These are phyloP conservation scores for Spongilla lacustris DNA, from an alignment of 37 sponge, comb jelly and placozoan species.

Conservation along the genomic window DNA sequence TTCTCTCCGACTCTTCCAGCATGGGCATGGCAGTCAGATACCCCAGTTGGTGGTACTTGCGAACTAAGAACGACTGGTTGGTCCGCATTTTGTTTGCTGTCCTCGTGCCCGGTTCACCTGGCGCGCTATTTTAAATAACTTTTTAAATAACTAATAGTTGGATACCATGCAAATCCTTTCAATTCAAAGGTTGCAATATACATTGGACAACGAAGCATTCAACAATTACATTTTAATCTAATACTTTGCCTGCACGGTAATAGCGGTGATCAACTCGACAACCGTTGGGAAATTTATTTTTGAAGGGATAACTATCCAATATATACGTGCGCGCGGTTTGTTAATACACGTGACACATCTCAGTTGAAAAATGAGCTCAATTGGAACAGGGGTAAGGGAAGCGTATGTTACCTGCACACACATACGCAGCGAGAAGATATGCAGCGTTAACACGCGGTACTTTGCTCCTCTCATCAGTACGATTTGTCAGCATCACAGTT, in stretches of 20 bases:
- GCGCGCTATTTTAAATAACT: not conserved
- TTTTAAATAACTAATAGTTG: not conserved
- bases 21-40: slow-evolving; percentile 12
- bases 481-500: slow-evolving; percentile 94
- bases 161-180: no score
- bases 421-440: not conserved
- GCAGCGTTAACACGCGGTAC: not conserved
- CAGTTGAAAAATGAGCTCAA: slow-evolving; percentile 80
- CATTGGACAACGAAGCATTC: no score
- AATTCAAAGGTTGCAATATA: no score
- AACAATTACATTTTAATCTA: no score
- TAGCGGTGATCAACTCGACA: no score
- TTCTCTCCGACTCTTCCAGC: slow-evolving; percentile 57
- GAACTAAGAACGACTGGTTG: slow-evolving; percentile 15
- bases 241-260: no score
- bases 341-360: slow-evolving; percentile 5
- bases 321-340: slow-evolving; percentile 5
- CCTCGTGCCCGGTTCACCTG: not conserved
- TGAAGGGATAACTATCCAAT: not conserved
- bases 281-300: not conserved
- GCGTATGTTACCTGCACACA: not conserved
- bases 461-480: slow-evolving; percentile 55
- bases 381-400: slow-evolving; percentile 89
- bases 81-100: not conserved
- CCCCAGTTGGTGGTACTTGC: slow-evolving; percentile 36